Percentiles rank a stretch among this genome's conserved stretches.
Evolutionary conservation across 2,888 invertebrate species (phyloP).

Genomic region (Nomada flava): DNA sequence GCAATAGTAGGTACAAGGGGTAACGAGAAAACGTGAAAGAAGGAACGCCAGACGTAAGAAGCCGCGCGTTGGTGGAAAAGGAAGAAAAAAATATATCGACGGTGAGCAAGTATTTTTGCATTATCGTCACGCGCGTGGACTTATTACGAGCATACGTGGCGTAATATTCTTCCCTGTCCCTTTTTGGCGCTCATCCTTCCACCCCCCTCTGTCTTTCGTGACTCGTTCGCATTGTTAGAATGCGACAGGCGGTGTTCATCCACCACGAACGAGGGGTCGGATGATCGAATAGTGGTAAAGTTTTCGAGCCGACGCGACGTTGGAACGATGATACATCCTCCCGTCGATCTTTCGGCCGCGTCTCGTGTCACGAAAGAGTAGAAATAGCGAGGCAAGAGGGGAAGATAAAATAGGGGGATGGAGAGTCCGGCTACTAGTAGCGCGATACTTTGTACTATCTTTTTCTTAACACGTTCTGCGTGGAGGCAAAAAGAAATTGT

Average conservation of each 20-base stretch:
- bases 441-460: too few species aligned
- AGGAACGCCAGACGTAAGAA: slow-evolving; percentile 27
- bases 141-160: slow-evolving; percentile 83
- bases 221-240: slow-evolving; percentile 73
- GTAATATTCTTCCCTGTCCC: slow-evolving; percentile 80
- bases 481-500: too few species aligned
- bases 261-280: slow-evolving; percentile 57
- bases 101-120: slow-evolving; percentile 77
- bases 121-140: slow-evolving; percentile 83
- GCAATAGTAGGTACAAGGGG: background rate
- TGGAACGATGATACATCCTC: slow-evolving; percentile 73
- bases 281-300: slow-evolving; percentile 80
- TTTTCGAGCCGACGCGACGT: slow-evolving; percentile 63
- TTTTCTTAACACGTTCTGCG: too few species aligned
- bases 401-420: slow-evolving; percentile 16
- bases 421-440: too few species aligned
- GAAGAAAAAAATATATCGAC: slow-evolving; percentile 21
- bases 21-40: slow-evolving; percentile 42
- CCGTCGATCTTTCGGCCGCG: slow-evolving; percentile 56
- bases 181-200: slow-evolving; percentile 36
- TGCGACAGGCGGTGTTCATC: slow-evolving; percentile 76
- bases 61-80: slow-evolving; percentile 32
- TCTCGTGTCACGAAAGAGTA: slow-evolving; percentile 22
- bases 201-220: slow-evolving; percentile 50
- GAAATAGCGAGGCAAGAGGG: slow-evolving; percentile 7